Base-by-base conservation (phyloP, 1,140 invertebrate species). In the Tigriopus japonicus region DNA sequence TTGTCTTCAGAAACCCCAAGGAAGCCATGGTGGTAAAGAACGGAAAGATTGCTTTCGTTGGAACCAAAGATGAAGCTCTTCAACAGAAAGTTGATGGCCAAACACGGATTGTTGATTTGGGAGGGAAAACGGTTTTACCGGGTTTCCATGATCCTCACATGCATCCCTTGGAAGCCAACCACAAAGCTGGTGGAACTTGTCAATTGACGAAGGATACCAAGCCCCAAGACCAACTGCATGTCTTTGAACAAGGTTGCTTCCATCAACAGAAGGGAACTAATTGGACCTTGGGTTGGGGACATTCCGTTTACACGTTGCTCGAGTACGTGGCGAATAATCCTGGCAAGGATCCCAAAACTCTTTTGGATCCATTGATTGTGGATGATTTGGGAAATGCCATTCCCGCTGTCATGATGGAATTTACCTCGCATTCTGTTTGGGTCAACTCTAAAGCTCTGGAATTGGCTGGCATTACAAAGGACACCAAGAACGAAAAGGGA, bases 351-450 rank as follows among this genome's bases (percentile, higher is more conserved):
- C 53, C 53, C 15, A 21, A 35, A 21, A 14, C 5, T 35, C 53
- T 55, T n/a, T 24, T 55, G 28, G 53, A 55, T 21, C n/a, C 15
- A 2, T 21, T 17, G 14, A 24, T 55, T n/a, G n/a, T n/a, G 7
- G 53, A 55, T n/a, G 15, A 35, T n/a, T 9, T 35, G 9, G 28
- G 28, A 35, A 35, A 35, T 35, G 28, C 28, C 9, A 35, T 35
- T 9, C 53, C 53, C 6, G 53, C 24, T 6, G 23, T 55, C 23
- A 55, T 55, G 15, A 21, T 55, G 53, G 53, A 55, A n/a, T 17
- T 19, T 6, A 55, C 53, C 3, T 55, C 53, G 15, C 53, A 55
- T 24, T 55, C 53, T 14, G 53, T 55, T 24, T 55, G 53, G 53
- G 53, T 55, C 19, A 55, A 55, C 23, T 23, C 19, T 6, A 24